Percentiles rank a stretch among this genome's conserved stretches.
Evolutionary conservation across 2,888 invertebrate species (phyloP).

Genomic region (Imbricaverruca yamaguchii): DNA sequence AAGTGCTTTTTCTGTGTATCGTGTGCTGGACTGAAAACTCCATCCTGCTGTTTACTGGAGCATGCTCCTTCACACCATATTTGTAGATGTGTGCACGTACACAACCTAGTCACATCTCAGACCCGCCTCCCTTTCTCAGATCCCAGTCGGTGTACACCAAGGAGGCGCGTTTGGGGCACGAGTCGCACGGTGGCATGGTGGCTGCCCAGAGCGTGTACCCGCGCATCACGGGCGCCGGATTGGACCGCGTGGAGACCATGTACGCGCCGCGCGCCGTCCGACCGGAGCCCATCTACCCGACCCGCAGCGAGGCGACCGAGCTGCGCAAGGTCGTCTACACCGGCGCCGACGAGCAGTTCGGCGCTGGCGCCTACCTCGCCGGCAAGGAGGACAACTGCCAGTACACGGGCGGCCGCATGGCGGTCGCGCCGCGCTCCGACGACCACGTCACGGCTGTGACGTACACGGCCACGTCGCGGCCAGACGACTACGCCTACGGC

Average conservation of each 20-base stretch:
- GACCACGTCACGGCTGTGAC: constrained; percentile 2
- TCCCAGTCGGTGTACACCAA: constrained; percentile 33
- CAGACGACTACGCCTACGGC: constrained; percentile 12
- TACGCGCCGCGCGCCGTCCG: not conserved
- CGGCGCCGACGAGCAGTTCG: not conserved
- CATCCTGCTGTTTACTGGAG: no score
- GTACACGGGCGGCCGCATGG: not conserved
- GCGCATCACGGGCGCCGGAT: constrained; percentile 5
- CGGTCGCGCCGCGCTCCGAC: not conserved
- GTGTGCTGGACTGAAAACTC: not conserved
- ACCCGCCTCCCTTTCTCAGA: constrained; percentile 24
- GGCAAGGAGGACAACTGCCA: not conserved
- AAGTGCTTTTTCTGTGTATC: not conserved
- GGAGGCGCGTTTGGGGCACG: constrained; percentile 23
- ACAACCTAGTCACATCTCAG: no score
- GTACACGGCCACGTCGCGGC: not conserved
- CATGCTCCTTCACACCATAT: no score
- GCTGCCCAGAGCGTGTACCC: constrained; percentile 12
- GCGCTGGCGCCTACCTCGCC: not conserved
- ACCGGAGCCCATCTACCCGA: not conserved
- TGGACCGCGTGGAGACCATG: not conserved
- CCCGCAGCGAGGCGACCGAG: not conserved
- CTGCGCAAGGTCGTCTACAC: not conserved
- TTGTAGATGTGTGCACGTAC: no score
- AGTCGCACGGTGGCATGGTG: not conserved